phyloP scores from a whole-genome alignment of 2,113 vertebrate genomes.

The Tauraco erythrolophus region DNA sequence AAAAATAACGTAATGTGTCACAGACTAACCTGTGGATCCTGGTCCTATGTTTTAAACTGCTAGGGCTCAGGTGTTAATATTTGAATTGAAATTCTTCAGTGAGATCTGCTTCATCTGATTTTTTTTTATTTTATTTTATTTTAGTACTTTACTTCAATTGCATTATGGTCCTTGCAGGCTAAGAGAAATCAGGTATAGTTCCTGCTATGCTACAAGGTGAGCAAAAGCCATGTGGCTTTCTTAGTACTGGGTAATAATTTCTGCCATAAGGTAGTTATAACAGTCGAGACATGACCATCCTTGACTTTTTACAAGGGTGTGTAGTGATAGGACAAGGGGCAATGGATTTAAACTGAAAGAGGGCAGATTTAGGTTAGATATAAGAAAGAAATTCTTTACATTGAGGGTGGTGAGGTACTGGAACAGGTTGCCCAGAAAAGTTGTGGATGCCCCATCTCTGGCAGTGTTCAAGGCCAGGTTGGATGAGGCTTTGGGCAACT shows the following conservation, averaged over 20 bases:
- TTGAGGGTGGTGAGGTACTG: no score
- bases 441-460: no score
- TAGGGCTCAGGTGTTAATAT: not conserved
- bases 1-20: not conserved
- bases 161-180: not conserved
- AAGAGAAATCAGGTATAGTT: not conserved
- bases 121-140: not conserved
- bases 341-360: no score
- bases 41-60: not conserved
- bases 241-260: not conserved
- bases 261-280: not conserved
- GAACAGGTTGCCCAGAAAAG: no score
- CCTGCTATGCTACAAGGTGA: not conserved
- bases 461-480: no score
- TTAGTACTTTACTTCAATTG: not conserved
- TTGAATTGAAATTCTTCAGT: not conserved
- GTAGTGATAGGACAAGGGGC: no score
- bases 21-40: not conserved
- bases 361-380: no score
- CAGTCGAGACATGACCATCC: not conserved
- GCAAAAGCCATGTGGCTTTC: not conserved
- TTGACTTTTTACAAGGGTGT: no score
- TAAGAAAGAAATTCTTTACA: no score
- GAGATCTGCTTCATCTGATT: not conserved
- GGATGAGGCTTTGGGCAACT: no score